Percentiles rank a stretch among this genome's conserved stretches.
Conservation (phyloP, 2,113 vertebrate genomes). For the Paratilapia polleni region DNA sequence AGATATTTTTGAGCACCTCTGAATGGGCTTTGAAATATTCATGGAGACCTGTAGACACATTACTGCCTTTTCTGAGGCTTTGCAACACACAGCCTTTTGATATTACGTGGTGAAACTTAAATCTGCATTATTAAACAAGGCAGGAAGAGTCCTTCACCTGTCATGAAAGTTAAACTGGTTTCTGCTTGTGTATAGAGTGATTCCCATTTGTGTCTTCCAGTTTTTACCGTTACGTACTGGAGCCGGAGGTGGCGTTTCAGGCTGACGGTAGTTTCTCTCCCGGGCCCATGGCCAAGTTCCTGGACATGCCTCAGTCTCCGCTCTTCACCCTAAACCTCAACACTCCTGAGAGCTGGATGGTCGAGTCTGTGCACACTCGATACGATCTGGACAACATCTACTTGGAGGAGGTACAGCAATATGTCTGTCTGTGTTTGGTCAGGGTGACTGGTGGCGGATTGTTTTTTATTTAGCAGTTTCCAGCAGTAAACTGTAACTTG, state of each 20-base stretch:
- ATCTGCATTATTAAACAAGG: not conserved
- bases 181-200: not conserved
- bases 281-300: constrained; percentile 92
- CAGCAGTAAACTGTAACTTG: not conserved
- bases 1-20: too few relatives aligned
- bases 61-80: not conserved
- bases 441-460: not conserved
- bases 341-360: constrained; percentile 98
- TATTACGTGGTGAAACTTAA: not conserved
- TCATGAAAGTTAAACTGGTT: not conserved
- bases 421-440: not conserved
- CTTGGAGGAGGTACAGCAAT: constrained; percentile 87
- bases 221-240: constrained; percentile 95
- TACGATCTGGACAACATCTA: constrained; percentile 99
- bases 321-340: constrained; percentile 96
- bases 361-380: constrained; percentile 92
- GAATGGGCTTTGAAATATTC: not conserved
- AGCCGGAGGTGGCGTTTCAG: constrained; percentile 90
- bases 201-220: constrained; percentile 70
- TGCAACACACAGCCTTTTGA: not conserved
- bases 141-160: not conserved
- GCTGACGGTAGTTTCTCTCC: constrained; percentile 85
- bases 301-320: constrained; percentile 97
- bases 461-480: not conserved
- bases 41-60: not conserved